Evolutionary conservation across 2,113 vertebrate species (phyloP), one percentile per base, ranked within the genome.

Genomic region (Stigmatopora argus): DNA sequence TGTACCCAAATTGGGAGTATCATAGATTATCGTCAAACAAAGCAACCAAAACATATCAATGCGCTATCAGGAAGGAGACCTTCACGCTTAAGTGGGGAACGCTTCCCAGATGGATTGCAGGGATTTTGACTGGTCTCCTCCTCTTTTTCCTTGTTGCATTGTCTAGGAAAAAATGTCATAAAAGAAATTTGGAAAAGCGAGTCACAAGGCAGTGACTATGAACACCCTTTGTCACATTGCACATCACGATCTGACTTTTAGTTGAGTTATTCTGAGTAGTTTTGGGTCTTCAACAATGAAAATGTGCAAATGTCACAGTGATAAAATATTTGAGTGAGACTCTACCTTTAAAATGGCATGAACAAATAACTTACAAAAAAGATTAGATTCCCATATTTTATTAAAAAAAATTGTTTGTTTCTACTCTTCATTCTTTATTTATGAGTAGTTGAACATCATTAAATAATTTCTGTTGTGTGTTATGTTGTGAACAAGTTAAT

Each of bases 21-120:
- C 69, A 78, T 53, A 77, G 48, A 67, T 69, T 21, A 64, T 14
- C 65, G 64, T 52, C n/a, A 75, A 31, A 72, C 72, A 75, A 72
- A 66, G 31, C 45, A 64, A 59, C n/a, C 15, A 34, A 58, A 71
- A 73, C 26, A 69, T 70, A 78, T 65, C 55, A 71, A 31, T 49
- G 70, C 53, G 71, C 31, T 34, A 11, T 68, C 66, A 66, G 67
- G 60, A 78, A 17, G 53, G 31, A 23, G n/a, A 44, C 7, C 62
- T 60, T 7, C 58, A 55, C 19, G 2, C 45, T 38, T 31, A 44
- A 51, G 60, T 51, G 26, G 51, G 45, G n/a, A 61, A 57, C 17
- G 2, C 11, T 62, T 21, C 17, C 52, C 23, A 38, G 31, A 65
- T 14, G 14, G 31, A 18, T 38, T 64, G 31, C 8, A 19, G 1